Conservation (phyloP, 2,888 invertebrate species). For the Catocala sponsa region DNA sequence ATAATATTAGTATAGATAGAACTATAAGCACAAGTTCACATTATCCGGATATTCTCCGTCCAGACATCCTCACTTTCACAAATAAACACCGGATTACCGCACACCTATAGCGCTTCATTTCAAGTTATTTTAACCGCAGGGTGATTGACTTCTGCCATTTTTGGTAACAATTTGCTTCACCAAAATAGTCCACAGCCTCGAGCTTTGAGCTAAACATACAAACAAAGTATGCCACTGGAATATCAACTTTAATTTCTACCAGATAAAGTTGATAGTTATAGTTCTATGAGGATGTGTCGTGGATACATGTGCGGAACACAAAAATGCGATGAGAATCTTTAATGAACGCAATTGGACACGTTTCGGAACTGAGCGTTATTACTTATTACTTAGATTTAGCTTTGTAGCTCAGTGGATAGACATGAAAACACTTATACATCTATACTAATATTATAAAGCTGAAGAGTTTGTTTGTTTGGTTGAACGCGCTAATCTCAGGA, state of each 20-base stretch:
- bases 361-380: constrained; percentile 28
- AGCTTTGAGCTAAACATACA: constrained; percentile 35
- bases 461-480: no score
- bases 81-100: constrained; percentile 23
- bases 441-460: no score
- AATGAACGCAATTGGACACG: constrained; percentile 45
- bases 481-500: no score
- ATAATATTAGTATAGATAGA: no score
- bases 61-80: constrained; percentile 26
- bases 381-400: constrained; percentile 18
- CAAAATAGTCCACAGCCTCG: constrained; percentile 54
- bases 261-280: constrained; percentile 15
- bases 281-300: background rate
- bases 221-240: constrained; percentile 21
- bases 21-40: no score
- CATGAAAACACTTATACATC: no score
- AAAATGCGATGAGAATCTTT: constrained; percentile 55
- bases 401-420: background rate
- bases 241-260: constrained; percentile 12
- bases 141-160: constrained; percentile 68
- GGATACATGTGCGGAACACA: constrained; percentile 28
- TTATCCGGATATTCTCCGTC: background rate
- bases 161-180: constrained; percentile 57
- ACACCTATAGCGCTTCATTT: constrained; percentile 29
- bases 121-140: constrained; percentile 54